Percentiles rank a stretch among this genome's conserved stretches.
Conservation (phyloP, 2,797 vertebrate genomes). For the Acanthurus leucopareius region DNA sequence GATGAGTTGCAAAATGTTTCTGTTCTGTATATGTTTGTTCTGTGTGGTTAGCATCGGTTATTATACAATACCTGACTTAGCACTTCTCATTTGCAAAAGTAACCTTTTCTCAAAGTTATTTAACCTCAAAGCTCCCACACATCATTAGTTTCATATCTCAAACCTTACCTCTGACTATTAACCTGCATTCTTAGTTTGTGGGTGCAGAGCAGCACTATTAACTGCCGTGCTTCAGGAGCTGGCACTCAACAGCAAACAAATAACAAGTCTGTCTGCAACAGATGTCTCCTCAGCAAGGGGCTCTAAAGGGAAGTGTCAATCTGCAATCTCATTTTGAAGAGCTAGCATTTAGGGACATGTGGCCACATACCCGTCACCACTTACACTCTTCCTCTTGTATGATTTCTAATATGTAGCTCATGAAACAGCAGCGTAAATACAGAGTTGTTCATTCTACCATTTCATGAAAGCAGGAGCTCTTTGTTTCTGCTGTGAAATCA, state of each 20-base stretch:
- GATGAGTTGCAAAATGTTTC: slow-evolving; percentile 36
- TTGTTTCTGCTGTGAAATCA: slow-evolving; percentile 65
- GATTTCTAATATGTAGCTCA: slow-evolving; percentile 33
- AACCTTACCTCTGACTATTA: slow-evolving; percentile 16
- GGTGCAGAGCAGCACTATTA: slow-evolving; percentile 17
- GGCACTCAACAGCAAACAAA: slow-evolving; percentile 33
- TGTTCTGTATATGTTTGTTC: slow-evolving; percentile 58
- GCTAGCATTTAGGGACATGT: slow-evolving; percentile 28
- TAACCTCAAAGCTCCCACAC: not conserved
- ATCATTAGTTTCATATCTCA: not conserved
- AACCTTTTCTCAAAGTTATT: not conserved
- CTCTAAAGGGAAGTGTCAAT: slow-evolving; percentile 43
- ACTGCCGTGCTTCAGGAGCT: slow-evolving; percentile 15
- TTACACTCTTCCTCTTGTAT: slow-evolving; percentile 25
- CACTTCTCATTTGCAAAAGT: not conserved
- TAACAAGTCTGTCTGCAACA: slow-evolving; percentile 66
- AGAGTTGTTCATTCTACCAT: slow-evolving; percentile 32
- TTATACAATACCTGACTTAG: slow-evolving; percentile 22
- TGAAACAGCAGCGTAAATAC: slow-evolving; percentile 21
- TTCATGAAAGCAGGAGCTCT: slow-evolving; percentile 56
- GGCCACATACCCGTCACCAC: slow-evolving; percentile 8
- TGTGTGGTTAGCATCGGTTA: slow-evolving; percentile 33
- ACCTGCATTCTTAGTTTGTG: slow-evolving; percentile 19
- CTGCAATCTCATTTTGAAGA: slow-evolving; percentile 16
- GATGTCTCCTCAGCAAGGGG: slow-evolving; percentile 61